Conservation (phyloP, 2,888 invertebrate species). For the Diloba caeruleocephala region DNA sequence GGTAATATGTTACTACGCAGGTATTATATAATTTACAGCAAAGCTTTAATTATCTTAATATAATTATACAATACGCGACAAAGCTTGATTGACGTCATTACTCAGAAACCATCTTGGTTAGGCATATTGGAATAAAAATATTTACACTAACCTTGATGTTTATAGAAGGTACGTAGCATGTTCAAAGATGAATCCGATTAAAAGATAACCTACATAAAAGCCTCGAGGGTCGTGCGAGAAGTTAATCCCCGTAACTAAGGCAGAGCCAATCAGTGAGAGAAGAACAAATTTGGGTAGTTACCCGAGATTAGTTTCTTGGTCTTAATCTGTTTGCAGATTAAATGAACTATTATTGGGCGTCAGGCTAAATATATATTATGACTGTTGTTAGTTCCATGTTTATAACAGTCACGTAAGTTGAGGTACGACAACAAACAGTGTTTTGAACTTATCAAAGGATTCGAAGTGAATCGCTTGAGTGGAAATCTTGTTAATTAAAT, state of each 20-base stretch:
- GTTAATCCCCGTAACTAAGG: constrained; percentile 11
- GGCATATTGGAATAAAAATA: constrained; percentile 9
- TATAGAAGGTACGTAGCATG: background rate
- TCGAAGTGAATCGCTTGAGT: constrained; percentile 1
- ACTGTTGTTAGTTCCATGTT: constrained; percentile 23
- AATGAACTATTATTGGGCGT: constrained; percentile 11
- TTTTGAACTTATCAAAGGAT: constrained; percentile 31
- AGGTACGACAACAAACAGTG: constrained; percentile 16
- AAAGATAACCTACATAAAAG: background rate
- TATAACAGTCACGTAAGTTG: constrained; percentile 8
- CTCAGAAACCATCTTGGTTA: constrained; percentile 21
- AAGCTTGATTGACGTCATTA: constrained; percentile 1
- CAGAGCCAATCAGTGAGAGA: constrained; percentile 7
- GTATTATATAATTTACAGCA: constrained; percentile 20
- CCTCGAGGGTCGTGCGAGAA: background rate
- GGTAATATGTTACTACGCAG: constrained; percentile 1
- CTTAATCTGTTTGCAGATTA: constrained; percentile 7
- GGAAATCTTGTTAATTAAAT: constrained; percentile 15
- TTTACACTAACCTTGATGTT: constrained; percentile 6
- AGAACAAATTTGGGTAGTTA: constrained; percentile 14
- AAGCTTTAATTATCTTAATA: constrained; percentile 23
- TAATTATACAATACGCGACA: constrained; percentile 9
- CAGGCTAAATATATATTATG: constrained; percentile 1
- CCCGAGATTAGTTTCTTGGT: constrained; percentile 9
- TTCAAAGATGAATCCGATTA: constrained; percentile 13